A percentile compares a stretch with the other conserved stretches of the same genome.
Conservation (phyloP, 2,797 vertebrate species). For the Taenioides sp. region DNA sequence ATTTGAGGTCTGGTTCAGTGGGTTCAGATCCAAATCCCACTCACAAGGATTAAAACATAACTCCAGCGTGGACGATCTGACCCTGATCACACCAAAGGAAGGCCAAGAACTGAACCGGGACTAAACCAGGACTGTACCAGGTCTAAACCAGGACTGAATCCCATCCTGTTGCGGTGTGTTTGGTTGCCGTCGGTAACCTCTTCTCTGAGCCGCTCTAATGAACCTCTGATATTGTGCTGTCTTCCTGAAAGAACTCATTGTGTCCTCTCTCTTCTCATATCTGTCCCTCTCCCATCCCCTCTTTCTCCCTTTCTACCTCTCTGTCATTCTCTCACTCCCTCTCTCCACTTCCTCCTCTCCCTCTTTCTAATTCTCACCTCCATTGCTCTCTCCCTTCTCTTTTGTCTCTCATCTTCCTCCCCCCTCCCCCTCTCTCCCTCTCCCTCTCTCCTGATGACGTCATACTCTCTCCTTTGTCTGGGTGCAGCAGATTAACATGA, state of each 20-base stretch:
- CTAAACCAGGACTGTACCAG: too few species aligned
- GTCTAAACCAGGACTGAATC: too few species aligned
- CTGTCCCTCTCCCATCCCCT: background rate
- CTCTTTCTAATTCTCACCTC: background rate
- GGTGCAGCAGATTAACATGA: background rate
- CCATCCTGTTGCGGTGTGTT: too few species aligned
- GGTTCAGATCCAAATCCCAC: too few species aligned
- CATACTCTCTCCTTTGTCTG: background rate
- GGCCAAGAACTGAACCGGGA: too few species aligned
- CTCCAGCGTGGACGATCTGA: too few species aligned
- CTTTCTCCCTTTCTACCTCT: background rate
- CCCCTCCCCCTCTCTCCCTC: background rate
- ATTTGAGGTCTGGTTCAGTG: too few species aligned
- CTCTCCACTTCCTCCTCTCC: background rate
- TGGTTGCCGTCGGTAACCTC: too few species aligned
- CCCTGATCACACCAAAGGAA: too few species aligned
- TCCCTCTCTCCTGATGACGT: background rate
- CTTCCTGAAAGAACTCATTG: conserved; percentile 2
- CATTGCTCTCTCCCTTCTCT: background rate
- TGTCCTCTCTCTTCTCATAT: background rate
- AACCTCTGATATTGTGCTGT: background rate
- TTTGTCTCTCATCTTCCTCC: too few species aligned
- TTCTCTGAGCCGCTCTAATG: background rate
- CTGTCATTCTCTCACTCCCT: background rate
- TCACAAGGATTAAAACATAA: too few species aligned